Percentiles rank a stretch among this genome's conserved stretches.
phyloP scores from a whole-genome alignment of 1,140 invertebrate genomes.

The Drosophila mojavensis region DNA sequence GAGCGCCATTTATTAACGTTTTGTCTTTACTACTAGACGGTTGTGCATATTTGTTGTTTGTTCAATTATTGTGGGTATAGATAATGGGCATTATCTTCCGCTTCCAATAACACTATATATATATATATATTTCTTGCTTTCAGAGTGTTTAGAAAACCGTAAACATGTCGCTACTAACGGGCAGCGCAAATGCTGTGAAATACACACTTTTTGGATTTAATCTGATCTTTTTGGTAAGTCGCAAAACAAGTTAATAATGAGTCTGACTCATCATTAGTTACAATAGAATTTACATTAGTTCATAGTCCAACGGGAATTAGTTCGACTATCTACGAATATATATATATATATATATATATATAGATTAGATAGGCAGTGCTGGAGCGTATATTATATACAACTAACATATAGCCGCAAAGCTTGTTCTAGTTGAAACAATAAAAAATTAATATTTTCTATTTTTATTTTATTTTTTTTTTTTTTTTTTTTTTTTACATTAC shows the following conservation, averaged over 20 bases:
- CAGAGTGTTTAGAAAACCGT: constrained; percentile 16
- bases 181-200: constrained; percentile 86
- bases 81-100: not conserved
- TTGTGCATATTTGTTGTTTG: constrained; percentile 27
- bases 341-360: not conserved
- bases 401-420: not conserved
- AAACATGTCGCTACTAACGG: constrained; percentile 82
- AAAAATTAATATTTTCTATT: no score
- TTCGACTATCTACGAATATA: not conserved
- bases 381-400: not conserved
- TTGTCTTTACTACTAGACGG: constrained; percentile 42
- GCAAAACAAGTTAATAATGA: not conserved
- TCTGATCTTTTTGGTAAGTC: constrained; percentile 88
- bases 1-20: constrained; percentile 40
- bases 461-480: no score
- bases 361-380: constrained; percentile 29
- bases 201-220: constrained; percentile 88
- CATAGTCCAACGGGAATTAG: constrained; percentile 16
- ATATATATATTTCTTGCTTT: constrained; percentile 3
- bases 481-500: not conserved
- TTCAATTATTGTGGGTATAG: constrained; percentile 2
- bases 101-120: not conserved
- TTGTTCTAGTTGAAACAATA: no score
- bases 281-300: constrained; percentile 3
- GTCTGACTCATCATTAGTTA: constrained; percentile 21